These are phyloP conservation scores for Arrhamphus sclerolepis DNA, from an alignment of 2,797 vertebrate genomes.

Conservation along the genomic window DNA sequence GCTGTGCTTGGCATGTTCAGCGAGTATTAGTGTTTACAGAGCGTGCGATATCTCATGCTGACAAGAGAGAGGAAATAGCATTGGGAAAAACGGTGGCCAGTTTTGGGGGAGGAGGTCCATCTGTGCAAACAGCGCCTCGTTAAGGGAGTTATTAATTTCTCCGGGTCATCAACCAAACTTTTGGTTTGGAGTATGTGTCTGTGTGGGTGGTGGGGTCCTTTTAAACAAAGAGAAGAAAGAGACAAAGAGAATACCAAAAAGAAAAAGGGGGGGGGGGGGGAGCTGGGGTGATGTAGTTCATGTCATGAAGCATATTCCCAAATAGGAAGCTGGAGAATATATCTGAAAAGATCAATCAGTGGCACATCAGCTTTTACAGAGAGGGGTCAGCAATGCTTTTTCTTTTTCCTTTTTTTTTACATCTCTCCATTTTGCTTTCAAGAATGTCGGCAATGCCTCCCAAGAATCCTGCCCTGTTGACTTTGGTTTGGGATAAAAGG, in stretches of 20 bases:
- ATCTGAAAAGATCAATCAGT: not conserved
- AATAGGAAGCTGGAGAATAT: conserved; percentile 1
- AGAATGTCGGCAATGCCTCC: conserved; percentile 84
- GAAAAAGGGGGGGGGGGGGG: not conserved
- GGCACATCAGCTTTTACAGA: conserved; percentile 33
- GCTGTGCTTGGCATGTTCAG: conserved; percentile 58
- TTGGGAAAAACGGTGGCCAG: conserved; percentile 62
- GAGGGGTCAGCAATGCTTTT: conserved; percentile 52
- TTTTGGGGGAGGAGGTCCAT: conserved; percentile 73
- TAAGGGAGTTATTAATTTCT: conserved; percentile 75
- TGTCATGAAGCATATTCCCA: not conserved
- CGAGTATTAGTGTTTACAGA: conserved; percentile 68
- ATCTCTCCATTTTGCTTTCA: conserved; percentile 69
- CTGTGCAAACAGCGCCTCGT: conserved; percentile 78
- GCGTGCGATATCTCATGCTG: conserved; percentile 65
- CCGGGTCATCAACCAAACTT: conserved; percentile 45
- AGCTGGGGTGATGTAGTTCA: not conserved
- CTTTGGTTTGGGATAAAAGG: conserved; percentile 85
- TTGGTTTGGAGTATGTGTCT: conserved; percentile 19
- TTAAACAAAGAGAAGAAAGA: conserved; percentile 12
- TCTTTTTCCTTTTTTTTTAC: conserved; percentile 26
- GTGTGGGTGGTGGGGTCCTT: conserved; percentile 5
- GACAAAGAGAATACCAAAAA: conserved; percentile 2
- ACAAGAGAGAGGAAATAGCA: conserved; percentile 66
- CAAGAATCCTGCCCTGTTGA: conserved; percentile 82